Base-by-base conservation (phyloP, 2,888 invertebrate genomes). In the Lathronympha strigana region DNA sequence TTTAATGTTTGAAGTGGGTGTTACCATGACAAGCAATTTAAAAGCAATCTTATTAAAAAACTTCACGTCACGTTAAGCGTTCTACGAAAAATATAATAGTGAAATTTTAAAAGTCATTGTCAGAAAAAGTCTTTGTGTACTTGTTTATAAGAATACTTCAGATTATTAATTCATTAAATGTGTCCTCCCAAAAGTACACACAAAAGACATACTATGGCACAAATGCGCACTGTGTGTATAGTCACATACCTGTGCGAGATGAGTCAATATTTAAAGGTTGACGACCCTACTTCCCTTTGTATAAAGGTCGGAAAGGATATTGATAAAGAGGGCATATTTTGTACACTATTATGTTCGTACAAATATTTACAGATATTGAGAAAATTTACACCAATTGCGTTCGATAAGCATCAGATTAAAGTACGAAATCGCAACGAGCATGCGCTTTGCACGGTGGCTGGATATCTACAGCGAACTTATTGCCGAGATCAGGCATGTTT, bases 261-360 rank as follows among this genome's bases (percentile, higher is more conserved):
- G 82, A 84, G 86, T 88, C 84, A 90, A 90, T 88, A 89, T 89
- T 88, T 80, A 81, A 78, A 81, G 88, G 87, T 87, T 79, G 77
- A 79, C 79, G 88, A 88, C 84, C 87, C 72, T 72, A 76, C 77
- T 82, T 81, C 80, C 79, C 67, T 63, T 57, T 53, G 67, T 66
- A 38, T 60, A 63, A 68, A 61, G 50, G 68, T 66, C 63, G 51
- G 21, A 61, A 69, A 71, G 69, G 70, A 72, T 68, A 68, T 63
- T 57, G 69, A 70, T 73, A 71, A 74, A 74, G 73, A 70, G 71
- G 70, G 62, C 33, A 40, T 51, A 61, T 54, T 66, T 45, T 45
- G 45, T 58, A 45, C 47, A 19, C 21, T 45, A 28, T 55, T 49
- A 47, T 33, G 49, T 40, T 45, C 19, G 4, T 45, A 57, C 57